Conservation (phyloP, 2,888 invertebrate species). For the Pedicia rivosa region DNA sequence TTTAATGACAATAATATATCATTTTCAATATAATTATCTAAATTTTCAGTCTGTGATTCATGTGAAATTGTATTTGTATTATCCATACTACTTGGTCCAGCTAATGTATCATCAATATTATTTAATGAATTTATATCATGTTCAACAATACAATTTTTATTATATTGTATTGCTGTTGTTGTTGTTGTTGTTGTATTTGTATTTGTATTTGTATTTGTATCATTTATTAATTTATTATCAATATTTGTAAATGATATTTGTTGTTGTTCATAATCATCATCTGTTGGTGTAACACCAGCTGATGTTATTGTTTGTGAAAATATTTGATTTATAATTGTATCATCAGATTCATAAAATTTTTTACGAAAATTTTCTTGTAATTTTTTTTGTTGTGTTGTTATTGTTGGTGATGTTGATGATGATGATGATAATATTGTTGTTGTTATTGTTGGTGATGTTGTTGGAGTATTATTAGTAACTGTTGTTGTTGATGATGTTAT, state of each 20-base stretch:
- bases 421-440: no score
- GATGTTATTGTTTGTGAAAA: conserved; percentile 10
- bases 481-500: no score
- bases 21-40: conserved; percentile 1
- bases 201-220: neutral
- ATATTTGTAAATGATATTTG: no score
- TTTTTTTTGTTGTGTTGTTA: no score
- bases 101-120: neutral
- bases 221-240: no score
- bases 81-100: neutral
- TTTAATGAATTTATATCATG: neutral
- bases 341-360: conserved; percentile 8
- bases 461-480: no score
- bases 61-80: neutral
- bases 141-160: neutral
- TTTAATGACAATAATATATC: no score
- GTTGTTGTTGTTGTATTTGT: neutral
- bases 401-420: no score
- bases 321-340: conserved; percentile 7
- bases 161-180: neutral
- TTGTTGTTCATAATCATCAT: conserved; percentile 4
- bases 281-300: conserved; percentile 9
- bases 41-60: neutral
- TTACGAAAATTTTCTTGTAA: no score
- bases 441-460: no score